A percentile compares a stretch with the other conserved stretches of the same genome.
Evolutionary conservation across 2,797 vertebrate genomes (phyloP).

Genomic region (Microctenopoma stevenorrisi): DNA sequence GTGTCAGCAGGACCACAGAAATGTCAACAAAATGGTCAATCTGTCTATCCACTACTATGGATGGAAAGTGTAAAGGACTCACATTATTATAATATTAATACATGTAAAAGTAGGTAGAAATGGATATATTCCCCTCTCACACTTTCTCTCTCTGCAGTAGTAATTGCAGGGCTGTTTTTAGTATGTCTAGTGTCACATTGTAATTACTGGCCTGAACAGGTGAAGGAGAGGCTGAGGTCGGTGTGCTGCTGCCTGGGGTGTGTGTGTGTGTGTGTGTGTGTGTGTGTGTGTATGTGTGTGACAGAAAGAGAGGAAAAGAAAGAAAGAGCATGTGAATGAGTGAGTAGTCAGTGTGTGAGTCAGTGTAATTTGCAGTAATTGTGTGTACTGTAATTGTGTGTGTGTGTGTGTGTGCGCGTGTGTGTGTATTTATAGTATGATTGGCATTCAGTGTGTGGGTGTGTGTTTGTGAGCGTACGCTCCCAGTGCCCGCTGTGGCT

Average conservation of each 20-base stretch:
- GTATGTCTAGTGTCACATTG: constrained; percentile 58
- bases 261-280: constrained; percentile 14
- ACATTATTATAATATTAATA: not conserved
- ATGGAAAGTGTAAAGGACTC: not conserved
- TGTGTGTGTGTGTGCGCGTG: constrained; percentile 5
- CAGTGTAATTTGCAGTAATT: constrained; percentile 63
- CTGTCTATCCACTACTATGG: too few species aligned
- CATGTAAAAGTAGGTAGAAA: constrained; percentile 20
- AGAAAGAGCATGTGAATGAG: constrained; percentile 30
- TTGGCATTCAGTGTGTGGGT: constrained; percentile 39
- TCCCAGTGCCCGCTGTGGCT: constrained; percentile 48
- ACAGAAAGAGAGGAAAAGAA: constrained; percentile 6
- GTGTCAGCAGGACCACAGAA: too few species aligned
- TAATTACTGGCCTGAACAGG: constrained; percentile 71
- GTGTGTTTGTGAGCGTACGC: constrained; percentile 42
- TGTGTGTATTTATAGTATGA: constrained; percentile 44
- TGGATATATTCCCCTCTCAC: constrained; percentile 12
- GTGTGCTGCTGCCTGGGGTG: constrained; percentile 44
- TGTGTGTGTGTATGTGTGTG: constrained; percentile 27
- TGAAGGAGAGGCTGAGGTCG: constrained; percentile 64
- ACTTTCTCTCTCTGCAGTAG: constrained; percentile 13
- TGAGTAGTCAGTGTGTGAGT: too few species aligned
- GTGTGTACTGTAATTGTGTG: constrained; percentile 53
- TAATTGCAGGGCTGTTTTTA: constrained; percentile 58
- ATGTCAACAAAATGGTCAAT: too few species aligned